Base-by-base conservation (phyloP, 2,113 vertebrate genomes). In the Larimichthys crocea region DNA sequence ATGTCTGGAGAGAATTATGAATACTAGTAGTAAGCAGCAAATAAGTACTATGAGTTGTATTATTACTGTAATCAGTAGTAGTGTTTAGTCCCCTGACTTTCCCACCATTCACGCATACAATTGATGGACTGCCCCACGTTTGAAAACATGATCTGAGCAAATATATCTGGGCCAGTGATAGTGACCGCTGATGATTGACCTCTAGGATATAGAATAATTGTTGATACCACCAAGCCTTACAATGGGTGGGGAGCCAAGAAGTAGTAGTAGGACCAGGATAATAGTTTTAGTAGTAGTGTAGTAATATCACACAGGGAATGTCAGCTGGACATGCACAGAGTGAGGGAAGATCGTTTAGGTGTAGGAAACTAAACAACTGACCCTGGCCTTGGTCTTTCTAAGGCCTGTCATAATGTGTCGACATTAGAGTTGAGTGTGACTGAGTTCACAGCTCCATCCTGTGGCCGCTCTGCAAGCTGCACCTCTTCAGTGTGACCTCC, bases 391-490 rank as follows among this genome's bases (percentile, higher is more conserved):
- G 48, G 12, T 70, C 15, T 68, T 20, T 56, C 0, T 49, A 9
- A 1, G 35, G 40, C 14, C 40, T 50, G 11, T 55, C 69, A 55
- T 3, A 26, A 17, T 14, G 14, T 8, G n/a, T 5, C 11, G 59
- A 31, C 11, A 2, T 2, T 5, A 4, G n/a, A 62, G 31, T 2
- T 55, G 16, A 12, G 40, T 4, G 20, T 24, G 10, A 11, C 10
- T 68, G 66, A 63, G 62, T 31, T 22, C 15, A 63, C 80, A 85
- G 56, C 86, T 0, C 87, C 76, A 83, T 24, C 85, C 17, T 26
- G 82, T 86, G 90, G 86, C 48, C 2, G 0, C 31, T 71, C 57
- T 5, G 65, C 15, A 42, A 68, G 68, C 61, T 80, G 82, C 84
- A 74, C 0, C 49, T n/a, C 26, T 35, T 44, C 31, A 10, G 9